Percentiles rank a stretch among this genome's conserved stretches.
phyloP scores from a whole-genome alignment of 2,797 vertebrate genomes.

The Aldrovandia affinis region DNA sequence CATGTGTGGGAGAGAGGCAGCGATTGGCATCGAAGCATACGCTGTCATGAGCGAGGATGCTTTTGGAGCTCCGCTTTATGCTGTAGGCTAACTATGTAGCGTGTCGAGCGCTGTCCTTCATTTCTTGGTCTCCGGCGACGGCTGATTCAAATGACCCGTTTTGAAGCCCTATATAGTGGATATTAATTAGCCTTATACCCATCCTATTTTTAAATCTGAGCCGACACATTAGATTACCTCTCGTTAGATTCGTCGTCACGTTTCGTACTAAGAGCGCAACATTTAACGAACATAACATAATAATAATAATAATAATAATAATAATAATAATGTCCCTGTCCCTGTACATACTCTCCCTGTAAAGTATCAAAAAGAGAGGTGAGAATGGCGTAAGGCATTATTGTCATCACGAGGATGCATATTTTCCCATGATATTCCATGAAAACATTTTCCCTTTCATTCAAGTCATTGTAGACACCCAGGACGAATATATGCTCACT shows the following conservation, averaged over 20 bases:
- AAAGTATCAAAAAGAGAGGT: no score
- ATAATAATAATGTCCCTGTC: neutral
- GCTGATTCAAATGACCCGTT: conserved; percentile 19
- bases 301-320: neutral
- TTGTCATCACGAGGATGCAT: no score
- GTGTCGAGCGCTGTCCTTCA: neutral
- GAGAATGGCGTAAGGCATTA: no score
- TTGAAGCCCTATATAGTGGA: conserved; percentile 22
- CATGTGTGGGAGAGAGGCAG: conserved; percentile 21
- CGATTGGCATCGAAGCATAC: neutral
- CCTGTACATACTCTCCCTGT: no score
- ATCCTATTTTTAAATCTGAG: conserved; percentile 7
- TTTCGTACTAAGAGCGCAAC: neutral
- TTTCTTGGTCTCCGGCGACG: neutral
- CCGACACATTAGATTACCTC: neutral
- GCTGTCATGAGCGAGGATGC: neutral
- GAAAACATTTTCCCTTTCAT: no score
- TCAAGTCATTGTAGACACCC: no score
- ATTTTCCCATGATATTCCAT: no score
- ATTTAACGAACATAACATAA: neutral
- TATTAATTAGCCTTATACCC: conserved; percentile 19
- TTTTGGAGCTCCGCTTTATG: neutral
- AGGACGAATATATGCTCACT: neutral
- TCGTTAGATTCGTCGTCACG: neutral
- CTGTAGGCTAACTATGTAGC: neutral